Evolutionary conservation across 2,888 invertebrate genomes (phyloP).

Genomic region (Apamea epomidion): DNA sequence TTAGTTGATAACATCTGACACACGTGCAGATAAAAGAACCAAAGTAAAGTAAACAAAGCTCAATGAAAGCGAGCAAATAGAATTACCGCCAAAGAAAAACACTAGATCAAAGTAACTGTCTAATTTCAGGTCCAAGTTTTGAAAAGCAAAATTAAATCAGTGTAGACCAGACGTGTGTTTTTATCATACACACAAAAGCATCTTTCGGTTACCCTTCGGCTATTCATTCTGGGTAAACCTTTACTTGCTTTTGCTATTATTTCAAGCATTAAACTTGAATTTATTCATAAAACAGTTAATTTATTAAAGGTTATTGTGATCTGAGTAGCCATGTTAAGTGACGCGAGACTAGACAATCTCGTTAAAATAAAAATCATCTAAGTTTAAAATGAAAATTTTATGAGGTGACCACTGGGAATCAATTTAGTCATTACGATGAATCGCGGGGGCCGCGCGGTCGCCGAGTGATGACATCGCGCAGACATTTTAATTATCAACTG

Average conservation of each 20-base stretch:
- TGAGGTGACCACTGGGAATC: slow-evolving; percentile 81
- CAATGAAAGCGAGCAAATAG: slow-evolving; percentile 45
- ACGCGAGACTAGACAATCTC: slow-evolving; percentile 50
- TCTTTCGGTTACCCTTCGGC: background rate
- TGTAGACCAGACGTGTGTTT: slow-evolving; percentile 31
- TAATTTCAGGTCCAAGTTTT: slow-evolving; percentile 44
- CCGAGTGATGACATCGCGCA: slow-evolving; percentile 82
- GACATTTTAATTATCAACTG: slow-evolving; percentile 90
- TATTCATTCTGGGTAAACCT: slow-evolving; percentile 12
- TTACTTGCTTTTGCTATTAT: slow-evolving; percentile 13
- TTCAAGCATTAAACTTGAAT: background rate
- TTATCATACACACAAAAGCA: slow-evolving; percentile 11
- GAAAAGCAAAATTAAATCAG: slow-evolving; percentile 36
- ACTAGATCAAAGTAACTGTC: slow-evolving; percentile 39
- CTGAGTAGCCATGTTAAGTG: slow-evolving; percentile 9
- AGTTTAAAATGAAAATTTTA: slow-evolving; percentile 78
- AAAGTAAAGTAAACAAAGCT: slow-evolving; percentile 23
- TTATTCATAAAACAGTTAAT: slow-evolving; percentile 6
- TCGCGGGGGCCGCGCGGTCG: slow-evolving; percentile 74
- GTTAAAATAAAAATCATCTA: slow-evolving; percentile 67
- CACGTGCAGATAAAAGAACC: slow-evolving; percentile 18
- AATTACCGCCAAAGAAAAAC: slow-evolving; percentile 56
- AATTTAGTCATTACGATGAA: slow-evolving; percentile 85
- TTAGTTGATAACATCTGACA: slow-evolving; percentile 58
- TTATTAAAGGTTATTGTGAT: slow-evolving; percentile 11